phyloP scores from a whole-genome alignment of 37 sponge, comb jelly and placozoan species.

The Tethya wilhelma region DNA sequence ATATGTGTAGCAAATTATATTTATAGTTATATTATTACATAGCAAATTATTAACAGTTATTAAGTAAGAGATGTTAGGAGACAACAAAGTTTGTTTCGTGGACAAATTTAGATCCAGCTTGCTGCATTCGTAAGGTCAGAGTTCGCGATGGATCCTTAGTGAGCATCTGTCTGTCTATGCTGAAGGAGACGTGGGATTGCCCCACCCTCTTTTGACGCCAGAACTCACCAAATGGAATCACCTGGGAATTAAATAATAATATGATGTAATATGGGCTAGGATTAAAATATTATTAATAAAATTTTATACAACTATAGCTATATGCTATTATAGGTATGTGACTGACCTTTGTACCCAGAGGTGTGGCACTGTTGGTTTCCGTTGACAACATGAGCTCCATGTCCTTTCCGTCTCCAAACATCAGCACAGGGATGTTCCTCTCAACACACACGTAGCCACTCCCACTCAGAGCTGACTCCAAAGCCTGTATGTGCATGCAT shows the following conservation, averaged over 20 bases:
- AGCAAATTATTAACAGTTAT: no score
- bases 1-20: no score
- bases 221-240: conserved; percentile 68
- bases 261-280: not conserved
- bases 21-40: no score
- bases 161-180: conserved; percentile 3
- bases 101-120: conserved; percentile 19
- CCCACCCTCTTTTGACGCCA: conserved; percentile 72
- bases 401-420: conserved; percentile 52
- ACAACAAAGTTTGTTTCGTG: conserved; percentile 37
- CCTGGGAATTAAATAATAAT: conserved; percentile 13
- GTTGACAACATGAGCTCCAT: conserved; percentile 32
- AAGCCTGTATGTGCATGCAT: no score
- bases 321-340: not conserved
- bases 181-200: conserved; percentile 39
- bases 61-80: no score
- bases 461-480: conserved; percentile 10
- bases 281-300: not conserved
- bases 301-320: not conserved
- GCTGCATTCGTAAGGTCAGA: conserved; percentile 36
- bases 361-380: conserved; percentile 11
- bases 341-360: conserved; percentile 24
- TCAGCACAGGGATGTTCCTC: conserved; percentile 31
- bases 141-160: not conserved
- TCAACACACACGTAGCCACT: conserved; percentile 16